Evolutionary conservation across 2,797 vertebrate genomes (phyloP), one percentile per base, ranked within the genome.

Genomic region (Pelobates cultripes): DNA sequence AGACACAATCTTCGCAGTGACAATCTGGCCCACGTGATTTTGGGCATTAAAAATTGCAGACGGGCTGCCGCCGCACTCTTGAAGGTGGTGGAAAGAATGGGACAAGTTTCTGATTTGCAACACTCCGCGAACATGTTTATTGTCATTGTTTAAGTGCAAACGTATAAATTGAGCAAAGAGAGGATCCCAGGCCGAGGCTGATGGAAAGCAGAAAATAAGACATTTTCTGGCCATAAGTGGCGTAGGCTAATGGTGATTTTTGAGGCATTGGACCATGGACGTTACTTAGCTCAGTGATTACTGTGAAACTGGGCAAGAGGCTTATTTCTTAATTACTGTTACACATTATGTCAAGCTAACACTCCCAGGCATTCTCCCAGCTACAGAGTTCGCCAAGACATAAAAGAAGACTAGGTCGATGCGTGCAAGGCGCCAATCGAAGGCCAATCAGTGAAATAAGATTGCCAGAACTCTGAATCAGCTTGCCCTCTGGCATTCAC

Each of bases 31-130:
- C 55, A 3, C n/a, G 70, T 17, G 12, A 15, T 57, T 51, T 90
- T 88, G 80, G 89, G 88, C 88, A 77, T 86, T 78, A 85, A 90
- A 73, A 87, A 91, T 93, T 90, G 89, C 87, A 90, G 87, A 90
- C 89, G 85, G 86, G 92, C 90, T 92, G 90, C 90, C 91, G 90
- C 89, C 87, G 88, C 90, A 88, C 91, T 90, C 92, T 89, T 90
- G 93, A 95, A 96, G 94, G 95, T 93, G 94, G 94, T 94, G 93
- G 93, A 94, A 93, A 92, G 94, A 95, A 95, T 90, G 94, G 92
- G 94, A 96, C 96, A 97, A 96, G 96, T 96, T 96, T 98, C 95
- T 96, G 96, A 99, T 99, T 98, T 92, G 96, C 91, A 98, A 98
- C 97, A 98, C 96, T 96, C 89, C 87, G 92, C 93, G 94, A 95